Evolutionary conservation across 2,113 vertebrate genomes (phyloP).

Genomic region (Eublepharis macularius): DNA sequence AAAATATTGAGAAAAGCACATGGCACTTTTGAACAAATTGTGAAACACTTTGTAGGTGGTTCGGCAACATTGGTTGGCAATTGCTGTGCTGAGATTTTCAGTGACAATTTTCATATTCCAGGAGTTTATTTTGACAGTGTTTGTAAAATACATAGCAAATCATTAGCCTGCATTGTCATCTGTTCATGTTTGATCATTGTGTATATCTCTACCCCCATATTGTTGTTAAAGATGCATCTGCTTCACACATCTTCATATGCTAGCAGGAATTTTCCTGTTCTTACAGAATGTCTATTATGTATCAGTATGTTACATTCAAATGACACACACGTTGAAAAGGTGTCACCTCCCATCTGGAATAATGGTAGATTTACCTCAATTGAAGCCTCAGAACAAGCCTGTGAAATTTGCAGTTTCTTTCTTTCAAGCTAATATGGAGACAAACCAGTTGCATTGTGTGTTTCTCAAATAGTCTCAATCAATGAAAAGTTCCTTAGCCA

Average conservation of each 20-base stretch:
- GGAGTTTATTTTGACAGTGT: not conserved
- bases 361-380: conserved; percentile 29
- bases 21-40: not conserved
- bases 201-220: not conserved
- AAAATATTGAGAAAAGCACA: not conserved
- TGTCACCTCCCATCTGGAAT: conserved; percentile 11
- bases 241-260: not conserved
- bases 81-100: not conserved
- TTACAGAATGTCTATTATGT: not conserved
- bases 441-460: conserved; percentile 22
- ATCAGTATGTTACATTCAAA: conserved; percentile 7
- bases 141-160: not conserved
- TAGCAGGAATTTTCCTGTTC: not conserved
- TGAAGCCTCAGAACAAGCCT: conserved; percentile 40
- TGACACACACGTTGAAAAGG: conserved; percentile 17
- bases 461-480: conserved; percentile 38
- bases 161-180: not conserved
- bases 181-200: no score
- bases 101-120: not conserved
- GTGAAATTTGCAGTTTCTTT: conserved; percentile 25
- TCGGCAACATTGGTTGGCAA: not conserved
- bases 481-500: conserved; percentile 26
- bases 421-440: not conserved
- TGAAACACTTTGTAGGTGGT: not conserved
- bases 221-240: not conserved